Base-by-base conservation (phyloP, 2,113 vertebrate species). In the Halcyon malimbica region DNA sequence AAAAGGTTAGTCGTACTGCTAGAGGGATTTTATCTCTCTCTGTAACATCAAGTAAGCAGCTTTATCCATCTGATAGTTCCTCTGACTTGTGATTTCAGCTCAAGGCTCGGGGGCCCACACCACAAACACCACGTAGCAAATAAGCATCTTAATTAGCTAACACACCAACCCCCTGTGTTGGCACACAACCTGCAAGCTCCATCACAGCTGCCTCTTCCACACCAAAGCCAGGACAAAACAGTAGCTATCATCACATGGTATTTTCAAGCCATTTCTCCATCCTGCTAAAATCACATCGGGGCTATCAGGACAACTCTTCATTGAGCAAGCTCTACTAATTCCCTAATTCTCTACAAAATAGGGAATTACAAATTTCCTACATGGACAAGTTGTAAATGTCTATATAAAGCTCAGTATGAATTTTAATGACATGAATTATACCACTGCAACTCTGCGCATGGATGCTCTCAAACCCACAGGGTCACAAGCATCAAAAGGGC, bases 1-100 rank as follows among this genome's bases (percentile, higher is more conserved):
- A 95, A 96, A 94, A 97, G 81, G 83, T 94, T 77, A 96, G 74
- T 53, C 19, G 1, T 8, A 24, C 26, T 77, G 89, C 94, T 83
- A 85, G 81, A 73, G 89, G 91, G 93, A 80, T 74, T 92, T 84
- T 69, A 10, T 83, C 84, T 93, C 90, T 62, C 71, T 65, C 74
- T 2, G 1, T 59, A 90, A 70, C 70, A 84, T 10, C 37, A 0
- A 79, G 57, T 20, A 46, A 90, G 76, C 31, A 83, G 53, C 41
- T 92, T 65, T 70, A 76, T 5, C 54, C 83, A 83, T 64, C 81
- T 65, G 62, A 94, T 63, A 87, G 53, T 17, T 87, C 41, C 23
- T 95, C 84, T 51, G 51, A 89, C 83, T 85, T 59, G 62, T 23
- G 62, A 79, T 89, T 84, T 73, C 70, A 89, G 76, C 91, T 82